Evolutionary conservation across 2,113 vertebrate genomes (phyloP), one percentile per base, ranked within the genome.

Genomic region (Scortum barcoo): DNA sequence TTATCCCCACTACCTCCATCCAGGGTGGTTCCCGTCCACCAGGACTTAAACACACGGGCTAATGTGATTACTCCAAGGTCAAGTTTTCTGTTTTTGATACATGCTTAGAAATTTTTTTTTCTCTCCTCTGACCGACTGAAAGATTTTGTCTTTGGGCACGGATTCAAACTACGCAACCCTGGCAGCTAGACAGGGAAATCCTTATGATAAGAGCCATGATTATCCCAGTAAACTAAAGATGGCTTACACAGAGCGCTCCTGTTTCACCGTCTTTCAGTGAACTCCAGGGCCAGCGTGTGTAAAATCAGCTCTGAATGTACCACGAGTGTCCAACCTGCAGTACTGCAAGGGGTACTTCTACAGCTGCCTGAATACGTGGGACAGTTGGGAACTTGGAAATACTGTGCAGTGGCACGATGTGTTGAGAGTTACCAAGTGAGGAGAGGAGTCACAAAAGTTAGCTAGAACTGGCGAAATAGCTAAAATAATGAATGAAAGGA

Each of bases 81-180:
- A 51, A 38, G 53, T 50, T 68, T 70, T 77, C 33, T 66, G 40
- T n/a, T 83, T 87, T 74, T 56, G 70, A 88, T 75, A 19, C 46
- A 38, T 33, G 13, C 2, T 38, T 13, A 13, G 17, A 82, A 28
- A 24, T 24, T 77, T 57, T 40, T 48, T 54, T 63, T 51, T 2
- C 53, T 36, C 33, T 36, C 33, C 33, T 65, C 65, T 68, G 33
- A 86, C 78, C 12, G 61, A 77, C 24, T 66, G 38, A 70, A 70
- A 73, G 75, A 78, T 72, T 69, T 62, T 68, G 56, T 90, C 63
- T 72, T 56, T 78, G 81, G 79, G 44, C 69, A n/a, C 9, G 5
- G 42, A 73, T 76, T 88, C 70, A 85, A 83, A 79, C 78, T 72
- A 46, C 88, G 62, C 72, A 66, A 66, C 50, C 44, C 71, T 62